phyloP scores from a whole-genome alignment of 2,888 invertebrate species.

The Chironomus riparius region DNA sequence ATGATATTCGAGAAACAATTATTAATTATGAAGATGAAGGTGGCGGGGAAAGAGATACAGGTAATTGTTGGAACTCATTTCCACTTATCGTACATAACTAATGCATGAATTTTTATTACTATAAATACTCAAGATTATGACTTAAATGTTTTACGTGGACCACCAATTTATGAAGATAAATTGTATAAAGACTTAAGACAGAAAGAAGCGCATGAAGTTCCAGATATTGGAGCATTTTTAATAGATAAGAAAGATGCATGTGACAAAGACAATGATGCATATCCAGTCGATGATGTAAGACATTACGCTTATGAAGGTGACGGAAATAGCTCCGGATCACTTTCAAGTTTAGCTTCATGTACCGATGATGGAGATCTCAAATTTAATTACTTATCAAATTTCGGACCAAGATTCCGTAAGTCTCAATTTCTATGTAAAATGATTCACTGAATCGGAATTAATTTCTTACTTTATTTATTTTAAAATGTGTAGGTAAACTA shows the following conservation, averaged over 20 bases:
- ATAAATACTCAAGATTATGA: constrained; percentile 38
- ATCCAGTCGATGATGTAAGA: constrained; percentile 91
- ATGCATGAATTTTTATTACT: no score
- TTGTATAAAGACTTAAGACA: constrained; percentile 40
- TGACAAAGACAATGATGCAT: constrained; percentile 84
- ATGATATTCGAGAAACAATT: constrained; percentile 94
- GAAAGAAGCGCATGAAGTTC: constrained; percentile 50
- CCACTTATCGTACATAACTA: constrained; percentile 35
- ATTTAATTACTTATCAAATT: constrained; percentile 89
- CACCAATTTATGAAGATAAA: constrained; percentile 42
- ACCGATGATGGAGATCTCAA: constrained; percentile 88
- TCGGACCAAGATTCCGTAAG: constrained; percentile 92
- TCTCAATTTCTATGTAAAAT: constrained; percentile 19
- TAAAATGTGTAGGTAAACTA: constrained; percentile 37
- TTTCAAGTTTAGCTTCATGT: constrained; percentile 87
- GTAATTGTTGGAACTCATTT: constrained; percentile 39
- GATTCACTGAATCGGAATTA: background rate
- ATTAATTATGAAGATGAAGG: constrained; percentile 98
- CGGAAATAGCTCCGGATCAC: constrained; percentile 84
- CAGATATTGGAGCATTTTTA: constrained; percentile 83
- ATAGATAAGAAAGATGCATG: constrained; percentile 82
- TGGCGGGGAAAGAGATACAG: constrained; percentile 92
- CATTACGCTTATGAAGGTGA: constrained; percentile 98
- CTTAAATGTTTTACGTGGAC: constrained; percentile 41
- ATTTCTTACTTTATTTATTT: background rate